phyloP scores from a whole-genome alignment of 2,113 vertebrate species.

The Sapayoa aenigma region DNA sequence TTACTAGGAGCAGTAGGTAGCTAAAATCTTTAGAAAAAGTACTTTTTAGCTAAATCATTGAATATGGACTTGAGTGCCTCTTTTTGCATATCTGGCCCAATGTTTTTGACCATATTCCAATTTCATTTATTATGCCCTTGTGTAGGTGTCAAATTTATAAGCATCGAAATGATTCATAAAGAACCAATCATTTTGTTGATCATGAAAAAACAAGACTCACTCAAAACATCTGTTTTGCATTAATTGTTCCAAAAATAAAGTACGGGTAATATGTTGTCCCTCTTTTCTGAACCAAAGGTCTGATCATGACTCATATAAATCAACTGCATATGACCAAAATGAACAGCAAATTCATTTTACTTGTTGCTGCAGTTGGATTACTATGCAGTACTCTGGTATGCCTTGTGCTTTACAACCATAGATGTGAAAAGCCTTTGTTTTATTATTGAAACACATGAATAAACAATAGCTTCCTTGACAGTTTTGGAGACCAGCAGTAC shows the following conservation, averaged over 20 bases:
- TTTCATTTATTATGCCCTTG: not conserved
- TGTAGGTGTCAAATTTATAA: not conserved
- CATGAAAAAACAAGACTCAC: not conserved
- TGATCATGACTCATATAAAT: not conserved
- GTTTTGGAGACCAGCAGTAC: not conserved
- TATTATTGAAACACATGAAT: not conserved
- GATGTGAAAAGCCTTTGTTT: not conserved
- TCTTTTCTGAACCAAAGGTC: not conserved
- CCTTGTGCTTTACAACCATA: not conserved
- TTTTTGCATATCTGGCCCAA: not conserved
- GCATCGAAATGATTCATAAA: not conserved
- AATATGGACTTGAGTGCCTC: not conserved
- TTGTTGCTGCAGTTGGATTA: not conserved
- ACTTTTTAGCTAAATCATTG: not conserved
- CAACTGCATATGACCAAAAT: not conserved
- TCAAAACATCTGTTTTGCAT: slow-evolving; percentile 26
- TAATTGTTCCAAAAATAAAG: slow-evolving; percentile 35
- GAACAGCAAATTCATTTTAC: not conserved
- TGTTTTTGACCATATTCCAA: not conserved
- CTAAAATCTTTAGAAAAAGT: not conserved
- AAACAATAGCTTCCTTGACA: not conserved
- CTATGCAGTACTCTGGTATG: not conserved
- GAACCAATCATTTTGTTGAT: not conserved
- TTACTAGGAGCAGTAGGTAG: not conserved
- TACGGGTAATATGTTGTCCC: not conserved